These are phyloP conservation scores for Ictalurus furcatus DNA, from an alignment of 2,113 vertebrate genomes.

Conservation along the genomic window DNA sequence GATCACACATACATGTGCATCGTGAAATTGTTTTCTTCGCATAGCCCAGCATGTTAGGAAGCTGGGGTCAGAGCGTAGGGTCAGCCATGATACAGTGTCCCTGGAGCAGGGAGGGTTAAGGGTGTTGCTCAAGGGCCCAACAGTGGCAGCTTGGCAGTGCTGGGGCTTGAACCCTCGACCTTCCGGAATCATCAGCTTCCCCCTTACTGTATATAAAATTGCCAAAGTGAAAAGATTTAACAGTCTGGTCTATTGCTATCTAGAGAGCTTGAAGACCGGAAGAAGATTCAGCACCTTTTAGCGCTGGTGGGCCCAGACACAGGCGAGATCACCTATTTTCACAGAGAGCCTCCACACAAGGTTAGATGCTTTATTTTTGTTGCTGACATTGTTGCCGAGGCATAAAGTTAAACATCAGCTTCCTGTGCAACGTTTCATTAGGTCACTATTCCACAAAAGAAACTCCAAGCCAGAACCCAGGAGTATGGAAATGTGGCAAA, in stretches of 20 bases:
- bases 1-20: too few relatives aligned
- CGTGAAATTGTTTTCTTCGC: too few relatives aligned
- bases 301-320: constrained; percentile 80
- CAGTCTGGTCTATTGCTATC: neutral
- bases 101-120: too few relatives aligned
- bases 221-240: constrained; percentile 26
- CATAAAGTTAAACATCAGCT: neutral
- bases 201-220: neutral
- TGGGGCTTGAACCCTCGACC: too few relatives aligned
- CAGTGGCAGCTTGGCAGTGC: too few relatives aligned
- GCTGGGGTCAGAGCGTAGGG: too few relatives aligned
- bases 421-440: constrained; percentile 57
- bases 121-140: too few relatives aligned
- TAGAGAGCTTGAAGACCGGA: constrained; percentile 92
- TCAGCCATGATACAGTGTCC: too few relatives aligned
- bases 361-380: constrained; percentile 60
- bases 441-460: constrained; percentile 82
- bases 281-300: constrained; percentile 92
- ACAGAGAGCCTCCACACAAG: constrained; percentile 89
- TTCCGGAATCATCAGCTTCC: too few relatives aligned
- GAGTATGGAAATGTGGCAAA: constrained; percentile 64
- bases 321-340: constrained; percentile 91
- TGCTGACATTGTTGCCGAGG: neutral
- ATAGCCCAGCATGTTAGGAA: too few relatives aligned
- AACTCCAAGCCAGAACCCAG: constrained; percentile 57